phyloP scores from a whole-genome alignment of 2,888 invertebrate species.

The Pherbina coryleti region DNA sequence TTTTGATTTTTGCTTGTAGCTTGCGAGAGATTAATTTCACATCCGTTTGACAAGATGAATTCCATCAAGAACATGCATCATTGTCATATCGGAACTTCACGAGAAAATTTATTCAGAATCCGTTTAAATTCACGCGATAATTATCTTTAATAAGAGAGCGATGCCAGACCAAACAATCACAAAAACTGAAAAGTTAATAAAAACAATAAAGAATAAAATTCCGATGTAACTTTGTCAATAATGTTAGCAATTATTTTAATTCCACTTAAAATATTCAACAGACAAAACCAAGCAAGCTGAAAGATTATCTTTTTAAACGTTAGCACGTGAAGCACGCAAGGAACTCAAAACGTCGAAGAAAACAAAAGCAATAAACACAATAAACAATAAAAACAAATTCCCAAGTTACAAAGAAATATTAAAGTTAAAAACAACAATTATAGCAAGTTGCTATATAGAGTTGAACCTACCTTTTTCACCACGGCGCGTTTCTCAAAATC shows the following conservation, averaged over 20 bases:
- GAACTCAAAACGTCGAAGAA: conserved; percentile 5
- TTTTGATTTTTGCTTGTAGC: no score
- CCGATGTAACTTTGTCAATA: not conserved
- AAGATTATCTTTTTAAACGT: conserved; percentile 7
- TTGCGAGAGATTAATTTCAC: no score
- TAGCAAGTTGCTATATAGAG: conserved; percentile 23
- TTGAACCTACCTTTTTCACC: conserved; percentile 65
- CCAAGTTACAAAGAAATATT: not conserved
- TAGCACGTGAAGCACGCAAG: not conserved
- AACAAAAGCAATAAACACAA: conserved; percentile 27
- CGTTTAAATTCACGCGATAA: no score
- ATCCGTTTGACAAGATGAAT: no score
- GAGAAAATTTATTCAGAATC: no score
- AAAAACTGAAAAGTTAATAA: no score
- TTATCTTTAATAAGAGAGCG: no score
- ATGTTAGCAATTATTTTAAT: not conserved
- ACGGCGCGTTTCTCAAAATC: conserved; percentile 67
- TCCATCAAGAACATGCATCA: no score
- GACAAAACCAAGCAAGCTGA: conserved; percentile 3
- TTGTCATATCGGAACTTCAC: no score
- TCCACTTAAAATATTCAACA: not conserved
- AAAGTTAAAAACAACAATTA: not conserved
- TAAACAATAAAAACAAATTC: not conserved
- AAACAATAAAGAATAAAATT: no score
- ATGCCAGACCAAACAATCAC: no score